These are phyloP conservation scores for Eristalinus aeneus DNA, from an alignment of 2,888 invertebrate genomes.

Conservation along the genomic window DNA sequence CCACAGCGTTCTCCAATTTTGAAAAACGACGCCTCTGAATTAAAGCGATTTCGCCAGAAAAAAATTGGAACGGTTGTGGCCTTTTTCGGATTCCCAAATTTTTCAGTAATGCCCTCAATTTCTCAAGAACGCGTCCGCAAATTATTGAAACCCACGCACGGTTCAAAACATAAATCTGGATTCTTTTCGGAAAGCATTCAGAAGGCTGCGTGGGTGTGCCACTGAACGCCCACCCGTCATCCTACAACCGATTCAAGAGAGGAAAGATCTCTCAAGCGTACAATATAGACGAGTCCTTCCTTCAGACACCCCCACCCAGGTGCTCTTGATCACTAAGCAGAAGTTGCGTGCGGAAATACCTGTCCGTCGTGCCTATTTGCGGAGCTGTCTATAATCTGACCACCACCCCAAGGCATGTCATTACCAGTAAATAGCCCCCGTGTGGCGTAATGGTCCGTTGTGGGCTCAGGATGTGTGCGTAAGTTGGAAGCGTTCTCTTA, in stretches of 20 bases:
- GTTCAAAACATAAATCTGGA: not conserved
- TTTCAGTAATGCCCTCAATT: no score
- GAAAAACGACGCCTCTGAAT: no score
- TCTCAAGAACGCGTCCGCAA: no score
- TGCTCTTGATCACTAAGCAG: not conserved
- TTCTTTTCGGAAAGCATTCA: not conserved
- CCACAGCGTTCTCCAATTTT: no score
- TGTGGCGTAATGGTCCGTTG: not conserved
- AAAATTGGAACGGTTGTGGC: no score
- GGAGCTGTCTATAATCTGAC: not conserved
- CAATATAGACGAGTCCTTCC: not conserved
- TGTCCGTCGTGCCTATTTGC: not conserved
- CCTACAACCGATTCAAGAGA: not conserved
- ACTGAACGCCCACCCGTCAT: not conserved
- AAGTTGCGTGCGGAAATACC: constrained; percentile 4
- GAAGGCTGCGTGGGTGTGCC: not conserved
- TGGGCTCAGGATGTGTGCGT: not conserved
- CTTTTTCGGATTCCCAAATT: no score
- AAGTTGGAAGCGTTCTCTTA: constrained; percentile 9
- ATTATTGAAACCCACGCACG: not conserved
- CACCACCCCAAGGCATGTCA: constrained; percentile 13
- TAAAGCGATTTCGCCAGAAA: no score
- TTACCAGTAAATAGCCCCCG: constrained; percentile 19
- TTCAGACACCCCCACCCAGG: not conserved
- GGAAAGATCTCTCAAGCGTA: not conserved